Conservation (phyloP, 2,113 vertebrate genomes). For the Vulpes vulpes region DNA sequence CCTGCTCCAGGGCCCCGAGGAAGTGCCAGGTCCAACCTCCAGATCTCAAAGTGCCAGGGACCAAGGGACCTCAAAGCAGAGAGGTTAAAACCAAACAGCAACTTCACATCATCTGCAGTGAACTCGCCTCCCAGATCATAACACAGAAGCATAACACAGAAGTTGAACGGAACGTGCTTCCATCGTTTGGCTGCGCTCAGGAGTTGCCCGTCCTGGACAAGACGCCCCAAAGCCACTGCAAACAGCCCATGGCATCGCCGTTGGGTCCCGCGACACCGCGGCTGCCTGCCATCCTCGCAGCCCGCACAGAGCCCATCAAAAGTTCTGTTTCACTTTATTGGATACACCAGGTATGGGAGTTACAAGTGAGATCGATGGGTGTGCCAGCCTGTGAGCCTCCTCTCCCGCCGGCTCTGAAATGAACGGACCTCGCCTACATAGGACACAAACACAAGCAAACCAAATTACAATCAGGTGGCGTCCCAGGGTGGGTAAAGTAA, state of each 20-base stretch:
- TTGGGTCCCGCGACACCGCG: fast-evolving
- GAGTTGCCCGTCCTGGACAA: fast-evolving
- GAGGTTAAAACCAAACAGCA: neutral
- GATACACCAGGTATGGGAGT: constrained; percentile 82
- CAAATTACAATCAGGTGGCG: constrained; percentile 80
- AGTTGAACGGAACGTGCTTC: no score
- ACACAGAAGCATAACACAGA: neutral
- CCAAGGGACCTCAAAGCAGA: neutral
- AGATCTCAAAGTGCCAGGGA: neutral
- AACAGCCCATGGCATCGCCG: fast-evolving
- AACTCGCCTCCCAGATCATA: neutral
- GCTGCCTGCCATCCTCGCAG: fast-evolving
- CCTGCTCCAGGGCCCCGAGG: constrained; percentile 5
- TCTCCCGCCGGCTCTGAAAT: constrained; percentile 84
- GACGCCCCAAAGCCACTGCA: fast-evolving
- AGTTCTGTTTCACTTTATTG: constrained; percentile 85
- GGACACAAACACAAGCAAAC: constrained; percentile 75
- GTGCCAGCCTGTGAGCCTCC: constrained; percentile 46
- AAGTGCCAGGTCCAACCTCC: neutral
- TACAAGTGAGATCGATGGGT: constrained; percentile 81
- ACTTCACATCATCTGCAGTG: neutral
- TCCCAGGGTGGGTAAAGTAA: constrained; percentile 80
- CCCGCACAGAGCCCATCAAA: neutral
- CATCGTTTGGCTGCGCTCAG: neutral
- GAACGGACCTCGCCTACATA: constrained; percentile 82